Conservation (phyloP, 2,797 vertebrate species). For the Cirrhinus molitorella region DNA sequence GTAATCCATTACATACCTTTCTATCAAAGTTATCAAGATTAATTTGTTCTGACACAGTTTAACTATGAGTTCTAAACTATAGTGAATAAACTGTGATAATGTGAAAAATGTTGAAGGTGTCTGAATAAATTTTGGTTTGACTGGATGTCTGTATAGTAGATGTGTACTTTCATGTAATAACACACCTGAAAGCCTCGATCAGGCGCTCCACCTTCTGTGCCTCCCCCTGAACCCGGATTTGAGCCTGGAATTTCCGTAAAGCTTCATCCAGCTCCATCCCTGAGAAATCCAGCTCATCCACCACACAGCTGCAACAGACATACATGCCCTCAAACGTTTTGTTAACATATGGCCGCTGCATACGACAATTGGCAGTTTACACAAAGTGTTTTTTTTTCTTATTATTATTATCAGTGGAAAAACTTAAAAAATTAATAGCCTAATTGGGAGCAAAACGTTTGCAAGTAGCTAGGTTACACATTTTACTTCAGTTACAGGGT, state of each 20-base stretch:
- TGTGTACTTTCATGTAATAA: neutral
- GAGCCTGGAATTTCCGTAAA: slow-evolving; percentile 97
- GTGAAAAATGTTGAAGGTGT: too few species aligned
- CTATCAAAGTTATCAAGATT: too few species aligned
- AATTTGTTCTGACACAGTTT: too few species aligned
- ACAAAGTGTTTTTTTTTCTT: neutral
- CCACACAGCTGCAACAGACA: slow-evolving; percentile 82
- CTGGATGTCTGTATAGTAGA: neutral
- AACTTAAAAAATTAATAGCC: neutral
- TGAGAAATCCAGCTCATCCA: slow-evolving; percentile 98
- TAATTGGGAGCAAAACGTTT: neutral
- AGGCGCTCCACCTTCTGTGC: slow-evolving; percentile 97
- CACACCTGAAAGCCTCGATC: slow-evolving; percentile 98
- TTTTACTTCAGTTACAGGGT: neutral
- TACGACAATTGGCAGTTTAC: neutral
- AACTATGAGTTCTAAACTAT: too few species aligned
- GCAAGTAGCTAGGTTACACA: neutral
- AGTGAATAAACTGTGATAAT: too few species aligned
- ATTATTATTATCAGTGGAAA: neutral
- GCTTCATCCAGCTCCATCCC: slow-evolving; percentile 97
- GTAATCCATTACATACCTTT: too few species aligned
- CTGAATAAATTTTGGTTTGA: too few species aligned
- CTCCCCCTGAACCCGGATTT: slow-evolving; percentile 97
- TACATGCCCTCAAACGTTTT: neutral
- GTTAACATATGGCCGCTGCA: neutral